phyloP scores from a whole-genome alignment of 2,797 vertebrate species.

The Lepilemur septentrionalis region DNA sequence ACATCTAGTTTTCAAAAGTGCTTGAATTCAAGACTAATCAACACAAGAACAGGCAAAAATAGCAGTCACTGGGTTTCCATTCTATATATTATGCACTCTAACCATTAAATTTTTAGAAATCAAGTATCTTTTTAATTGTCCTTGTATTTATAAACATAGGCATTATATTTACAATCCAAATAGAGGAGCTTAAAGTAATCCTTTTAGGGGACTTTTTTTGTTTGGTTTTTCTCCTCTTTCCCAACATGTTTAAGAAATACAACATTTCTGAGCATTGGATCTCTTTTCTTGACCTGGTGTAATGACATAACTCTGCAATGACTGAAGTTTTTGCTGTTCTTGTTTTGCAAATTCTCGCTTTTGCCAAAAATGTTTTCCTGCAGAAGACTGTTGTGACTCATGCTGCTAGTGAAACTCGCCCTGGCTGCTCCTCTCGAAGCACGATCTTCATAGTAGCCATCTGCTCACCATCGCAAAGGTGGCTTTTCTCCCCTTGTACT shows the following conservation, averaged over 20 bases:
- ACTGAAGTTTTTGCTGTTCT: conserved; percentile 62
- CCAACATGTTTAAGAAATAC: conserved; percentile 50
- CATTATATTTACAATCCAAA: conserved; percentile 55
- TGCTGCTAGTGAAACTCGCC: not conserved
- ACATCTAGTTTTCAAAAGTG: conserved; percentile 61
- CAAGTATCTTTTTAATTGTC: conserved; percentile 76
- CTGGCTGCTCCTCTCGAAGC: not conserved
- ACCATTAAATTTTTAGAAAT: conserved; percentile 74
- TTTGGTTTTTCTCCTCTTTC: not conserved
- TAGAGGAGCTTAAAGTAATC: not conserved
- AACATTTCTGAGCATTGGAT: conserved; percentile 65
- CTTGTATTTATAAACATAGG: conserved; percentile 71
- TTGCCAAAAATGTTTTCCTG: conserved; percentile 63
- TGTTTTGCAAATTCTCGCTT: conserved; percentile 74
- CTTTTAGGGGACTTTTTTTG: not conserved
- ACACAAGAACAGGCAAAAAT: conserved; percentile 66
- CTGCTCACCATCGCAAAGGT: not conserved
- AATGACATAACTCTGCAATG: conserved; percentile 67
- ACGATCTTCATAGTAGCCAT: not conserved
- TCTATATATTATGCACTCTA: conserved; percentile 69
- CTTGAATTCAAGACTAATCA: conserved; percentile 43
- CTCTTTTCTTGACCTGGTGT: conserved; percentile 61
- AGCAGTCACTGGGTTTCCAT: conserved; percentile 64
- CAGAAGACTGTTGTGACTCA: not conserved
- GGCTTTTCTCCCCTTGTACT: not conserved